A percentile compares a stretch with the other conserved stretches of the same genome.
Evolutionary conservation across 2,888 invertebrate species (phyloP).

Genomic region (Agrotis clavis): DNA sequence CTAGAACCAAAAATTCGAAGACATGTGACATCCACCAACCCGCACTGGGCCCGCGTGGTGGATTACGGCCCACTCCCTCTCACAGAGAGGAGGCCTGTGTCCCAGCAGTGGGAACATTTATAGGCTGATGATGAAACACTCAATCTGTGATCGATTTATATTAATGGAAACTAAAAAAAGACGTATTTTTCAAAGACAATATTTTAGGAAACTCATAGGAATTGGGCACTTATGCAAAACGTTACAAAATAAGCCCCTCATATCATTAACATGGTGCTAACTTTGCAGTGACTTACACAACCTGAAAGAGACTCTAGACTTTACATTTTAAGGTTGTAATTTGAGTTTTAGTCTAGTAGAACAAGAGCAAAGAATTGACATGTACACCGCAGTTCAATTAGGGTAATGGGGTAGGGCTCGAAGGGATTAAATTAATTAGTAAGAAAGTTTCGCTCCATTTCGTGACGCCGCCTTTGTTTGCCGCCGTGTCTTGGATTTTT

Average conservation of each 20-base stretch:
- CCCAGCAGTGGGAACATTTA: too few species aligned
- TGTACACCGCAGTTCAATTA: slow-evolving; percentile 91
- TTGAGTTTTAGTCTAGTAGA: slow-evolving; percentile 39
- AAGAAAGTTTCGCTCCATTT: slow-evolving; percentile 89
- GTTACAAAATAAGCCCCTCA: slow-evolving; percentile 84
- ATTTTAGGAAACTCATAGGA: slow-evolving; percentile 69
- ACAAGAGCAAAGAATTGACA: slow-evolving; percentile 88
- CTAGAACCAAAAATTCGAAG: too few species aligned
- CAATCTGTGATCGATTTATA: slow-evolving; percentile 45
- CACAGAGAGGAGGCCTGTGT: too few species aligned
- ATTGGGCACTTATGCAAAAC: slow-evolving; percentile 85
- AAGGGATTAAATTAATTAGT: slow-evolving; percentile 91
- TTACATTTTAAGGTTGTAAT: slow-evolving; percentile 63
- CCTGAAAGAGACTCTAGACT: slow-evolving; percentile 57
- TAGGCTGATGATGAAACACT: too few species aligned
- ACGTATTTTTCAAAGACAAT: slow-evolving; percentile 25
- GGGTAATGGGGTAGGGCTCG: slow-evolving; percentile 90
- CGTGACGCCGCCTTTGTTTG: slow-evolving; percentile 87
- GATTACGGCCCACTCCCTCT: too few species aligned
- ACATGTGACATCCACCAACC: too few species aligned
- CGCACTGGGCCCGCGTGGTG: too few species aligned
- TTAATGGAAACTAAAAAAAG: slow-evolving; percentile 45
- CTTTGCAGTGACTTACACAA: slow-evolving; percentile 55
- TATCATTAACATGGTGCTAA: slow-evolving; percentile 83
- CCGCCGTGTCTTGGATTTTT: slow-evolving; percentile 79